Evolutionary conservation across 2,797 vertebrate species (phyloP).

Genomic region (Cyprinodon diabolis): DNA sequence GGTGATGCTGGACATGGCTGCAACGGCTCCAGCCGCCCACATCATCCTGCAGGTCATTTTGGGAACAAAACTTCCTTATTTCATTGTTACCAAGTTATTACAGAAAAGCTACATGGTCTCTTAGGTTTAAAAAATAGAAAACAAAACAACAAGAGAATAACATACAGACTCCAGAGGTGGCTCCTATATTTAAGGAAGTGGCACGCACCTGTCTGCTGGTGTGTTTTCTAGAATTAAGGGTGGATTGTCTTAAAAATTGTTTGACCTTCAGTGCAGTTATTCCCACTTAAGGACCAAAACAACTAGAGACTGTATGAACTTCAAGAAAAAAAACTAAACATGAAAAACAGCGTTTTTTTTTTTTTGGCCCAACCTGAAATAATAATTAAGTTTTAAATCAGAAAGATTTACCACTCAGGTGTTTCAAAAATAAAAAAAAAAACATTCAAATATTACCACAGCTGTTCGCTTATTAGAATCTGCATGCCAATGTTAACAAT

Average conservation of each 20-base stretch:
- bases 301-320: slow-evolving; percentile 1
- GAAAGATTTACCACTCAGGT: background rate
- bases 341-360: too few relatives aligned
- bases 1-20: slow-evolving; percentile 94
- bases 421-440: background rate
- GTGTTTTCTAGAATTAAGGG: slow-evolving; percentile 36
- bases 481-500: background rate
- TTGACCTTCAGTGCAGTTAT: slow-evolving; percentile 38
- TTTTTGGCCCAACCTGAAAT: background rate
- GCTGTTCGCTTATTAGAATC: background rate
- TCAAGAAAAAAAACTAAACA: slow-evolving; percentile 16
- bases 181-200: slow-evolving; percentile 16
- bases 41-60: slow-evolving; percentile 86
- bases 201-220: slow-evolving; percentile 40
- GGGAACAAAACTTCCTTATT: background rate
- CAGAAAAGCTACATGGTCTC: background rate
- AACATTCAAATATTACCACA: background rate
- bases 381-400: background rate
- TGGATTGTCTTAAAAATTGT: slow-evolving; percentile 26
- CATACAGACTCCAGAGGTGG: too few relatives aligned
- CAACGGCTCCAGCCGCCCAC: slow-evolving; percentile 92
- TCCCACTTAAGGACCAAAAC: slow-evolving; percentile 7
- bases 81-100: background rate
- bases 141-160: background rate
- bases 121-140: background rate